Percentiles rank a stretch among this genome's conserved stretches.
These are phyloP conservation scores for Engraulis encrasicolus DNA, from an alignment of 2,113 vertebrate species.

Conservation along the genomic window DNA sequence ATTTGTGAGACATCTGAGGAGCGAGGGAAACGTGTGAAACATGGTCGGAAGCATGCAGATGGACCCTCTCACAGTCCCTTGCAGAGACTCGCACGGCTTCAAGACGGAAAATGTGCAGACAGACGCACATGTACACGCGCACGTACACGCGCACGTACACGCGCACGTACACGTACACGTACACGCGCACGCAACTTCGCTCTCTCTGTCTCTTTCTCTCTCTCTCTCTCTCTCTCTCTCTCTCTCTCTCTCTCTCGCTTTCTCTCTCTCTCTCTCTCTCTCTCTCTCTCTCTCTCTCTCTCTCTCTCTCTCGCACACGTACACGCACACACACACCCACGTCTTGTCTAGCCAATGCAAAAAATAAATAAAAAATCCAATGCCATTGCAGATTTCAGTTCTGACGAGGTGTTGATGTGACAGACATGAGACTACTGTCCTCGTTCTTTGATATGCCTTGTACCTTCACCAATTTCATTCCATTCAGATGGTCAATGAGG, in stretches of 20 bases:
- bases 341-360: too few relatives aligned
- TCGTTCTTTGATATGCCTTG: too few relatives aligned
- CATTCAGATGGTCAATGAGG: too few relatives aligned
- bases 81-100: conserved; percentile 37
- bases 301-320: too few relatives aligned
- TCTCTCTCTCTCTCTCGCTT: neutral
- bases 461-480: too few relatives aligned
- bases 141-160: neutral
- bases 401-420: too few relatives aligned
- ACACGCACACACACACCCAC: too few relatives aligned
- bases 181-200: neutral
- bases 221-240: neutral
- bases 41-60: conserved; percentile 58
- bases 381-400: too few relatives aligned
- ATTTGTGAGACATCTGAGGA: conserved; percentile 70
- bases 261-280: neutral
- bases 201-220: neutral
- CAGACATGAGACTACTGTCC: too few relatives aligned
- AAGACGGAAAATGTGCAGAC: neutral
- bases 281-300: neutral
- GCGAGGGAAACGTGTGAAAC: conserved; percentile 59
- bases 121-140: neutral
- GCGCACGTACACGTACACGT: too few relatives aligned
- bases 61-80: conserved; percentile 34
- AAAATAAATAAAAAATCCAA: too few relatives aligned